Percentiles rank a stretch among this genome's conserved stretches.
phyloP scores from a whole-genome alignment of 2,888 invertebrate genomes.

The Melipona beecheii region DNA sequence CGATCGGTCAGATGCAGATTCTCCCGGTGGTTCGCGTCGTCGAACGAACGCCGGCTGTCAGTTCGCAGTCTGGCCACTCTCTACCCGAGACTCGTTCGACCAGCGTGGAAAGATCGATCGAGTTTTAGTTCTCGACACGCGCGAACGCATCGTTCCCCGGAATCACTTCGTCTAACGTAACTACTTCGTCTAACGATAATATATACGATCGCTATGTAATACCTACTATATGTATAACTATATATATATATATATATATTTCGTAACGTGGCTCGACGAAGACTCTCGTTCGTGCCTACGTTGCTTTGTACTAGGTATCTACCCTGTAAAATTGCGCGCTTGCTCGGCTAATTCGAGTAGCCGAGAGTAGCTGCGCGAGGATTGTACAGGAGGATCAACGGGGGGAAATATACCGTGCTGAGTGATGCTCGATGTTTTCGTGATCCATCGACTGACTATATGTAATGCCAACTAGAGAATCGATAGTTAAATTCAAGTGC shows the following conservation, averaged over 20 bases:
- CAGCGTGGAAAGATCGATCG: not conserved
- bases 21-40: not conserved
- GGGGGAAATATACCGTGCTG: not conserved
- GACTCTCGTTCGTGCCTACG: conserved; percentile 1
- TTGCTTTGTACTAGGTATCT: conserved; percentile 44
- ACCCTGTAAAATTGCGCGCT: conserved; percentile 25
- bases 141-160: conserved; percentile 4
- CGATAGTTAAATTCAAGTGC: not conserved
- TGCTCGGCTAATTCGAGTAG: not conserved
- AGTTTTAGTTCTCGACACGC: conserved; percentile 6
- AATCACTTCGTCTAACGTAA: conserved; percentile 27
- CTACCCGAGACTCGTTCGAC: not conserved
- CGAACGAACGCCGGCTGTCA: conserved; percentile 42
- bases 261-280: not conserved
- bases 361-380: too few species aligned
- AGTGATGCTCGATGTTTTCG: not conserved
- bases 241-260: not conserved
- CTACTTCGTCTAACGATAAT: conserved; percentile 20
- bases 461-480: not conserved
- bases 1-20: conserved; percentile 20
- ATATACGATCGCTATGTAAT: not conserved
- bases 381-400: not conserved
- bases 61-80: conserved; percentile 20
- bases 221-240: too few species aligned
- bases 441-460: not conserved